Evolutionary conservation across 2,113 vertebrate species (phyloP).

Genomic region (Alectura lathami): DNA sequence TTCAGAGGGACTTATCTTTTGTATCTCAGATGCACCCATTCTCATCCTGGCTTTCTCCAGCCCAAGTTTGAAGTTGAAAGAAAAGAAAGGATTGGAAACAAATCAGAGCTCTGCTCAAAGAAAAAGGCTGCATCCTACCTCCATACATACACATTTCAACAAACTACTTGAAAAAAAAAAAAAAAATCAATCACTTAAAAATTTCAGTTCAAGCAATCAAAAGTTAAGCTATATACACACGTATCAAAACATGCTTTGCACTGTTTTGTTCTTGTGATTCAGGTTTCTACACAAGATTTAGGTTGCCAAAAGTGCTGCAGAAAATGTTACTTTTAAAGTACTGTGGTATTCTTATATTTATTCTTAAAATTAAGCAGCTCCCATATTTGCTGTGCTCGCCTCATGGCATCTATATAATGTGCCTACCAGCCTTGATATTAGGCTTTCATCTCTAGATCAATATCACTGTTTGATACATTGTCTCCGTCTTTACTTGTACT

Average conservation of each 20-base stretch:
- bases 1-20: neutral
- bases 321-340: neutral
- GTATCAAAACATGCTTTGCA: neutral
- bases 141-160: neutral
- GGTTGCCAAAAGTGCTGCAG: neutral
- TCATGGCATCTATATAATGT: neutral
- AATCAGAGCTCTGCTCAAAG: neutral
- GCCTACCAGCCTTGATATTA: neutral
- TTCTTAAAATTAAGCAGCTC: neutral
- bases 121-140: neutral
- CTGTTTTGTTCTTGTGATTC: neutral
- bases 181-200: neutral
- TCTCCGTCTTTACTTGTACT: neutral
- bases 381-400: neutral
- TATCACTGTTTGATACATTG: constrained; percentile 6
- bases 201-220: neutral
- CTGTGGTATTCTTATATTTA: neutral
- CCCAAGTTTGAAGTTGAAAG: neutral
- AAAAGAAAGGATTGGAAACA: neutral
- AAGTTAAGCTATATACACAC: neutral
- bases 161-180: neutral
- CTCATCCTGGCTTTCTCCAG: neutral
- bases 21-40: neutral
- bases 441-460: constrained; percentile 20
- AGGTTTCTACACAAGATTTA: neutral